Evolutionary conservation across 2,888 invertebrate species (phyloP), one percentile per base, ranked within the genome.

Genomic region (Xestia sexstrigata): DNA sequence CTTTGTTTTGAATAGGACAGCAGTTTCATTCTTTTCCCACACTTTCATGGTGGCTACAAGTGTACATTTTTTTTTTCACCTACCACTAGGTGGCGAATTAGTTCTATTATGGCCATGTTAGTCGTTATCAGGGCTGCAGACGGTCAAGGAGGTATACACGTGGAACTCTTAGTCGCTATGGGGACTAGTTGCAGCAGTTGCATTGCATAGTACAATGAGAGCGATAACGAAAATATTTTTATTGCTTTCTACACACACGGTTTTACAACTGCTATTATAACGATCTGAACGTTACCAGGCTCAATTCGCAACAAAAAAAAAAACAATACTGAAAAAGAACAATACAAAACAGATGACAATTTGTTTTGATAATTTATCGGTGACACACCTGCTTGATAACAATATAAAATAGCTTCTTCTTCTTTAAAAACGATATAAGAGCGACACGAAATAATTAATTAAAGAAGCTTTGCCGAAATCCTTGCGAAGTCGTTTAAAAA

Each of bases 161-260:
- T 84, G 85, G 78, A 86, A 76, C 76, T 78, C 75, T 58, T 79
- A 73, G 92, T 93, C 89, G 75, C 92, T 89, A 93, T 92, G 89
- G 92, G 81, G 84, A 93, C 92, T 79, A 79, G 69, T 78, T 84
- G 85, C 77, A 75, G 74, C 84, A 65, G 65, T 65, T 65, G 42
- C 87, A 81, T 82, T 86, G 85, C 86, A 85, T 86, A 85, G 85
- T 84, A 87, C 83, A 86, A 86, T 83, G 85, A 82, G 74, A 79
- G 74, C 89, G 87, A 90, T 88, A 90, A 79, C 86, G 86, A 89
- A 90, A 90, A 86, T 87, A 89, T 88, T 88, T 88, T 86, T 82
- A 89, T 83, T 86, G 83, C 83, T 86, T 86, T 87, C 82, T 81
- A 89, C 85, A 88, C 73, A 89, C 87, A 83, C 83, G 74, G 39